These are phyloP conservation scores for Sipunculus nudus DNA, from an alignment of 2,888 invertebrate genomes.

Conservation along the genomic window DNA sequence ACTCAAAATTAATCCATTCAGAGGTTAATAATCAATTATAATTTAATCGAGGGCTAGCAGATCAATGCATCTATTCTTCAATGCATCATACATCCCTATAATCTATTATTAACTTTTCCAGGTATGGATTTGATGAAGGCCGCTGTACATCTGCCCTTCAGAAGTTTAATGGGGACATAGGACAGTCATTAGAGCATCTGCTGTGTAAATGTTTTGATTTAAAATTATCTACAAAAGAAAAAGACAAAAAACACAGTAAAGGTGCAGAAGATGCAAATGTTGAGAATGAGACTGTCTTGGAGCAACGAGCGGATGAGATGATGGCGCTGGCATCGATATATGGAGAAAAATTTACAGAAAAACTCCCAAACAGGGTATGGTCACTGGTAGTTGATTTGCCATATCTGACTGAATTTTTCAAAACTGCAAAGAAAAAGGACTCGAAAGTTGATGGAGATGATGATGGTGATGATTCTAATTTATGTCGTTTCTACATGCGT, in stretches of 20 bases:
- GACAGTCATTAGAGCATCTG: conserved; percentile 53
- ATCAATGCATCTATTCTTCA: too few species aligned
- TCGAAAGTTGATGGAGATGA: neutral
- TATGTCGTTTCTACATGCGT: too few species aligned
- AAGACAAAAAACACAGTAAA: neutral
- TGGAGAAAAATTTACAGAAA: conserved; percentile 50
- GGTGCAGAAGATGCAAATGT: too few species aligned
- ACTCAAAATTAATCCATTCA: too few species aligned
- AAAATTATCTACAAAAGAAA: neutral
- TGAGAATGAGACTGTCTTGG: too few species aligned
- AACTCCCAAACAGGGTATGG: conserved; percentile 54
- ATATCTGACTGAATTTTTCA: conserved; percentile 9
- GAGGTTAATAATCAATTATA: too few species aligned
- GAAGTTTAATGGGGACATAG: conserved; percentile 54
- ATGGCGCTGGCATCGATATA: conserved; percentile 56
- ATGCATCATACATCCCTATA: too few species aligned
- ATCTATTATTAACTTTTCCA: conserved; percentile 28
- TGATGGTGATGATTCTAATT: too few species aligned
- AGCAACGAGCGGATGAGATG: conserved; percentile 56
- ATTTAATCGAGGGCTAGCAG: too few species aligned
- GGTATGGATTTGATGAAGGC: conserved; percentile 57
- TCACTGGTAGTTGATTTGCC: conserved; percentile 45
- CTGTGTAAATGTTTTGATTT: conserved; percentile 50
- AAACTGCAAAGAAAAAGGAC: neutral
- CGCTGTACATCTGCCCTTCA: conserved; percentile 52